These are phyloP conservation scores for Smutsia gigantea DNA, from an alignment of 2,797 vertebrate genomes.

Conservation along the genomic window DNA sequence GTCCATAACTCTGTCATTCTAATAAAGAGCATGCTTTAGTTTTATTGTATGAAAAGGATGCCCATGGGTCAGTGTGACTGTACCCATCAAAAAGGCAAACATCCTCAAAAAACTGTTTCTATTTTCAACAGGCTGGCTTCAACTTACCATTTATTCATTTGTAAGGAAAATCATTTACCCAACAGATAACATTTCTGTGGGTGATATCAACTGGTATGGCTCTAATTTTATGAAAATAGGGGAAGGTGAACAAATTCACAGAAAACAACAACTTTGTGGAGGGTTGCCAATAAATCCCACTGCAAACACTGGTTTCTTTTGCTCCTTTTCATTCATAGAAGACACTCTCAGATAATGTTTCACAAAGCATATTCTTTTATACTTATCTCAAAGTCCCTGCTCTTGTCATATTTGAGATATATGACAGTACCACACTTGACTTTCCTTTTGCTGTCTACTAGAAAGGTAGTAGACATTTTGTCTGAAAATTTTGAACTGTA, in stretches of 20 bases:
- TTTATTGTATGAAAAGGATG: slow-evolving; percentile 11
- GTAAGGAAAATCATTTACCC: background rate
- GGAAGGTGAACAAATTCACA: background rate
- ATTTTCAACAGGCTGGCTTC: background rate
- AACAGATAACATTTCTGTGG: background rate
- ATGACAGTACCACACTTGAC: background rate
- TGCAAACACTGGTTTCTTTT: background rate
- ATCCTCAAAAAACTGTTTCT: background rate
- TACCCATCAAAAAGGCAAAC: background rate
- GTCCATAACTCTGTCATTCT: background rate
- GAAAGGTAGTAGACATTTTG: background rate
- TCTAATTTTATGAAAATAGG: background rate
- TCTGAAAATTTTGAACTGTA: background rate
- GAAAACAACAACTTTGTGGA: background rate
- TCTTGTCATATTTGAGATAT: background rate
- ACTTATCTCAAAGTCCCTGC: background rate
- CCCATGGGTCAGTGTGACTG: background rate
- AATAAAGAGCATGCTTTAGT: background rate
- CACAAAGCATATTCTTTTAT: background rate
- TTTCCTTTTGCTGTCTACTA: background rate
- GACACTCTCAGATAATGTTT: background rate
- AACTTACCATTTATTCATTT: background rate
- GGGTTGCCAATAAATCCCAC: background rate
- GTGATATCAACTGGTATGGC: background rate
- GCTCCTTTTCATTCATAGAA: background rate